Percentiles rank a stretch among this genome's conserved stretches.
Evolutionary conservation across 2,888 invertebrate species (phyloP).

Genomic region (Metalampra italica): DNA sequence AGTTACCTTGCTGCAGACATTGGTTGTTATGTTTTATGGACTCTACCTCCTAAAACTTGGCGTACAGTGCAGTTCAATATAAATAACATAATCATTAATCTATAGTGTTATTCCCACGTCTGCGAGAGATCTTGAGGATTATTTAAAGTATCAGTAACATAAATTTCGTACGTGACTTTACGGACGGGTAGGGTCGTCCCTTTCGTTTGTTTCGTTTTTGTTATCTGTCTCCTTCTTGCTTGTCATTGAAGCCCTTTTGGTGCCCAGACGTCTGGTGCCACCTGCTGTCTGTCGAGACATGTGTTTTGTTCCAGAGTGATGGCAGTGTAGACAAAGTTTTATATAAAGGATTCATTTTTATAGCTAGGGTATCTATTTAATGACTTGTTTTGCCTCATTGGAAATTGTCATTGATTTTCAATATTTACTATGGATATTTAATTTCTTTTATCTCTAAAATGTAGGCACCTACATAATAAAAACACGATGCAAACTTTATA

Average conservation of each 20-base stretch:
- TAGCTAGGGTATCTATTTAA: too few species aligned
- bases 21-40: background rate
- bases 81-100: conserved; percentile 8
- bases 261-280: conserved; percentile 62
- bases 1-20: too few species aligned
- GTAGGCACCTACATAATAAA: too few species aligned
- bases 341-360: too few species aligned
- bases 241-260: conserved; percentile 60
- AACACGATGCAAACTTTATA: background rate
- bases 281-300: conserved; percentile 44
- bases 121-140: conserved; percentile 40
- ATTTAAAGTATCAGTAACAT: conserved; percentile 49
- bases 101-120: background rate
- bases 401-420: background rate
- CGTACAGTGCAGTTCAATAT: background rate
- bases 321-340: conserved; percentile 3
- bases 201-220: conserved; percentile 33
- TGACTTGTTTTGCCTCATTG: too few species aligned
- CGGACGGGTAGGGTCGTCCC: conserved; percentile 36
- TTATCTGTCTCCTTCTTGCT: conserved; percentile 35
- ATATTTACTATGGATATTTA: too few species aligned
- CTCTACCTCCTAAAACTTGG: conserved; percentile 1
- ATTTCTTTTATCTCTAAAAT: too few species aligned
- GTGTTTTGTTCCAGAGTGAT: conserved; percentile 23
- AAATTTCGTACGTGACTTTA: conserved; percentile 41